phyloP scores from a whole-genome alignment of 2,797 vertebrate genomes.

The Neosilurus hyrtlii region DNA sequence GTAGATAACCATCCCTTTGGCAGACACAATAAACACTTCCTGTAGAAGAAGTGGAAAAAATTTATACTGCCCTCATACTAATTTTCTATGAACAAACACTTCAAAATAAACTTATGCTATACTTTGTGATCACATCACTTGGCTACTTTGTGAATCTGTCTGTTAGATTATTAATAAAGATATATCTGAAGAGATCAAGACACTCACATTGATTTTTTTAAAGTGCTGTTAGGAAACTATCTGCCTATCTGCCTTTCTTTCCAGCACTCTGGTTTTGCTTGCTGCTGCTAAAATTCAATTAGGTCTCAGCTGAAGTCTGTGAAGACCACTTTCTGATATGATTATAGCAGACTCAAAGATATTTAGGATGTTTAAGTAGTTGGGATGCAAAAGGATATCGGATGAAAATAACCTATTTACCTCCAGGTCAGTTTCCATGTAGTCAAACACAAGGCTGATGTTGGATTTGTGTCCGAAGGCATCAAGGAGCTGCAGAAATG shows the following conservation, averaged over 20 bases:
- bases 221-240: constrained; percentile 31
- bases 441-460: constrained; percentile 98
- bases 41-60: background rate
- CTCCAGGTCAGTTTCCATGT: constrained; percentile 98
- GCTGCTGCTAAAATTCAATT: constrained; percentile 34
- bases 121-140: background rate
- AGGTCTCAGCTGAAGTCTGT: constrained; percentile 3
- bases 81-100: background rate
- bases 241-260: no score
- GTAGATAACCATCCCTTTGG: background rate
- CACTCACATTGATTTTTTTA: constrained; percentile 36
- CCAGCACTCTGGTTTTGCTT: constrained; percentile 6
- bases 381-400: background rate
- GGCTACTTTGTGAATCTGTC: background rate
- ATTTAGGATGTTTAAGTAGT: background rate
- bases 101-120: background rate
- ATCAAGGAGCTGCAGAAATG: constrained; percentile 82
- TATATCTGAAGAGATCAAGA: constrained; percentile 11
- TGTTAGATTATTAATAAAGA: constrained; percentile 9
- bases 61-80: background rate
- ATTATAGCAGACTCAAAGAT: background rate
- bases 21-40: background rate
- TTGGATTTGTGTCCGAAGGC: constrained; percentile 98
- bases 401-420: constrained; percentile 64
- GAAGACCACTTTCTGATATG: constrained; percentile 4